Base-by-base conservation (phyloP, 2,113 vertebrate genomes). In the Daubentonia madagascariensis region DNA sequence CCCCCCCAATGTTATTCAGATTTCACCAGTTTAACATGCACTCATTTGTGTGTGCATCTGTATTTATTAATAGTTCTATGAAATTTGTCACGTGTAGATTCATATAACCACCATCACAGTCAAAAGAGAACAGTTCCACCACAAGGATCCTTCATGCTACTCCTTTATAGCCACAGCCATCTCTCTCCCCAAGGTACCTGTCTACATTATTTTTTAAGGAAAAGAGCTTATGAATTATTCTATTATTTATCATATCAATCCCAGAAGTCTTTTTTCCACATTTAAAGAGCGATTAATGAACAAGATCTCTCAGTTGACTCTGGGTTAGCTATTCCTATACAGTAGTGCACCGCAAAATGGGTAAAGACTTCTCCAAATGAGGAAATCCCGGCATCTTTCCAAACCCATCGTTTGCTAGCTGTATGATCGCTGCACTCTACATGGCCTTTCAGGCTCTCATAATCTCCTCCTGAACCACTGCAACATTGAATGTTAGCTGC, bases 281-380 rank as follows among this genome's bases (percentile, higher is more conserved):
- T 91, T 91, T 95, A 84, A 93, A 84, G 23, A 65, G 14, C 28
- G 20, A 94, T 81, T 88, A 75, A 68, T 65, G 72, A 89, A 54
- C 8, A 75, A 32, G 16, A 7, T 32, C 40, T 37, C 61, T 95
- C 48, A 35, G 54, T 57, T 59, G 20, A 79, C 54, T 89, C 25
- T 45, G 7, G 45, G 45, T 78, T 67, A 96, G 79, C 72, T 91
- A 43, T 57, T 52, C n/a, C 59, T 84, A 83, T 35, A 67, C 0
- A 85, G 73, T 4, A 76, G 12, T 54, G 22, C 1, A 43, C 28
- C 28, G 76, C 37, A 61, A 85, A 89, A 67, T 43, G 35, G 45
- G 28, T 54, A 25, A 87, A 92, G 40, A 73, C 5, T 23, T 75
- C 68, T 92, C 48, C 83, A 91, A 76, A 78, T 48, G 63, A 70